phyloP scores from a whole-genome alignment of 2,888 invertebrate species.

The Capitulum mitella region DNA sequence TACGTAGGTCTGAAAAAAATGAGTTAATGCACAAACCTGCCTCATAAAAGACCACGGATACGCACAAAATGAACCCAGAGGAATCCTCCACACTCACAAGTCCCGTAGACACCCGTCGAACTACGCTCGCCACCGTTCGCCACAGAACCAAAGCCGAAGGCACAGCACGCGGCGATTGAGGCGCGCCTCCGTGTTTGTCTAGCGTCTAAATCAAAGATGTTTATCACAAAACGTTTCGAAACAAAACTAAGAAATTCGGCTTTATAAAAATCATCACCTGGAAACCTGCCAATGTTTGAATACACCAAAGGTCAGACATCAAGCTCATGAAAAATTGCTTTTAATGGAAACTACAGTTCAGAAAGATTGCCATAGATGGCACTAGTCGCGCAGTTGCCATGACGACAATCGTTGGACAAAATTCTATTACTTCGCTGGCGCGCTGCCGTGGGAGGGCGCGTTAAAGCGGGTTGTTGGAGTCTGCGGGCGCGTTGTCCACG shows the following conservation, averaged over 20 bases:
- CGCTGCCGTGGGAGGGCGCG: not conserved
- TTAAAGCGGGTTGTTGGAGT: not conserved
- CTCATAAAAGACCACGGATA: too few relatives aligned
- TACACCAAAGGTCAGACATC: too few relatives aligned
- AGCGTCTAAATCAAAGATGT: not conserved
- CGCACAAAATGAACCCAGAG: too few relatives aligned
- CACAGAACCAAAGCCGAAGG: too few relatives aligned
- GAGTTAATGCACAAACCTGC: too few relatives aligned
- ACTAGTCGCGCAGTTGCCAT: not conserved
- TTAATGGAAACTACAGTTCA: not conserved
- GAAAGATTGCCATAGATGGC: not conserved
- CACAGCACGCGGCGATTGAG: not conserved
- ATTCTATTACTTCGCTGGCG: not conserved
- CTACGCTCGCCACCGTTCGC: too few relatives aligned
- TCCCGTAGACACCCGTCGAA: too few relatives aligned
- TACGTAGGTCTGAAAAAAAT: too few relatives aligned
- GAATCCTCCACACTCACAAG: too few relatives aligned
- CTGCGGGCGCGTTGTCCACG: not conserved
- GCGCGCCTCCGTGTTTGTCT: slow-evolving; percentile 1
- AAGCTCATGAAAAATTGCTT: too few relatives aligned
- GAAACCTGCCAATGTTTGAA: not conserved
- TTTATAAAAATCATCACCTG: too few relatives aligned
- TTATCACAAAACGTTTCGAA: not conserved
- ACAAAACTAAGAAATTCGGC: not conserved
- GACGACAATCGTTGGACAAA: slow-evolving; percentile 5